phyloP scores from a whole-genome alignment of 2,113 vertebrate genomes.

The Mirounga angustirostris region DNA sequence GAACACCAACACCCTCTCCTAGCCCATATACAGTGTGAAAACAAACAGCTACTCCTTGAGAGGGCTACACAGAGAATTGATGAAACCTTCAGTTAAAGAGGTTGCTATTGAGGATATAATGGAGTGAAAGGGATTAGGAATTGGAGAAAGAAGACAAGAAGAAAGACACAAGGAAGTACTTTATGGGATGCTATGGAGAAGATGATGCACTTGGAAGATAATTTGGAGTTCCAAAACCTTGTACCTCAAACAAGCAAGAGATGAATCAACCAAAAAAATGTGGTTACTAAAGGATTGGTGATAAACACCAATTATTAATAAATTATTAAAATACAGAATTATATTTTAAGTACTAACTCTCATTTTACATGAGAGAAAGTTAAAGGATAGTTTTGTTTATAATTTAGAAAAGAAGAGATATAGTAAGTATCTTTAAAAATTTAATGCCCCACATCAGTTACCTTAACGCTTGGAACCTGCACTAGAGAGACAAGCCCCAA shows the following conservation, averaged over 20 bases:
- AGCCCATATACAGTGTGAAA: background rate
- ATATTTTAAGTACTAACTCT: background rate
- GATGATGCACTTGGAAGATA: background rate
- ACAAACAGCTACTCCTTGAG: background rate
- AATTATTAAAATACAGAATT: background rate
- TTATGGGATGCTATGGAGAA: background rate
- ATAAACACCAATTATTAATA: background rate
- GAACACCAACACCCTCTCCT: background rate
- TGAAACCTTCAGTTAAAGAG: background rate
- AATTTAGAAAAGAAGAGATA: conserved; percentile 8
- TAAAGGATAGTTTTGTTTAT: background rate
- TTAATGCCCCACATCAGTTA: background rate
- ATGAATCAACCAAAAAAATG: background rate
- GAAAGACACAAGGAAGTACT: background rate
- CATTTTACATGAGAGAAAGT: background rate
- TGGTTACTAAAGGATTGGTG: background rate
- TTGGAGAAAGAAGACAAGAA: background rate
- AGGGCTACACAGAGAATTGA: background rate
- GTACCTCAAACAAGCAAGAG: background rate
- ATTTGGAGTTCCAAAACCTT: background rate
- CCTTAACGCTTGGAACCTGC: background rate
- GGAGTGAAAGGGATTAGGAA: background rate
- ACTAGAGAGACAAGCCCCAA: background rate
- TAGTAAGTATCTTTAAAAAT: background rate
- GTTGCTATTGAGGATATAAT: background rate